A percentile compares a stretch with the other conserved stretches of the same genome.
These are phyloP conservation scores for Chanos chanos DNA, from an alignment of 2,797 vertebrate species.

Conservation along the genomic window DNA sequence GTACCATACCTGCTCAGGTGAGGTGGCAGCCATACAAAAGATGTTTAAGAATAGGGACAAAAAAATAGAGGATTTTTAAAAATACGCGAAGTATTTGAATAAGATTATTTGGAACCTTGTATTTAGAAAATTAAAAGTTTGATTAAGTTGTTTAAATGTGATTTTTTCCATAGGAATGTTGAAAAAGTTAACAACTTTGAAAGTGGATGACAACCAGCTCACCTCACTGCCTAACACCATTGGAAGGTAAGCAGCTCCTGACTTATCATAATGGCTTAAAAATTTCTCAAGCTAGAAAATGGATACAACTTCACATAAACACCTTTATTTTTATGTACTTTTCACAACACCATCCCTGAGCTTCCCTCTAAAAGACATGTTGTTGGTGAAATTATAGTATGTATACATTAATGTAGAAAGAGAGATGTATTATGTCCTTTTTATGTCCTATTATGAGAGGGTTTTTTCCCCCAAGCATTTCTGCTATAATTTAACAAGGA, in stretches of 20 bases:
- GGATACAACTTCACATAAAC: slow-evolving; percentile 16
- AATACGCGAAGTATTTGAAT: no score
- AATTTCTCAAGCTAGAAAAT: slow-evolving; percentile 15
- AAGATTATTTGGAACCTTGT: neutral
- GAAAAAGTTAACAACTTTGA: slow-evolving; percentile 95
- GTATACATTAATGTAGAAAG: no score
- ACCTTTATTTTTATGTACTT: neutral
- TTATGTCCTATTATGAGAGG: neutral
- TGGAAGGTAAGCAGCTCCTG: slow-evolving; percentile 83
- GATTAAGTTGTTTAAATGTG: neutral
- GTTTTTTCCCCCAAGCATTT: no score
- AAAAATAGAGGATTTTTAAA: no score
- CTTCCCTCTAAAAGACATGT: slow-evolving; percentile 17
- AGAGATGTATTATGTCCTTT: neutral
- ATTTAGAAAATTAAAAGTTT: neutral
- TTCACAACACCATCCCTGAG: slow-evolving; percentile 30
- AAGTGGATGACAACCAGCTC: slow-evolving; percentile 99
- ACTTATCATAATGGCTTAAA: slow-evolving; percentile 11
- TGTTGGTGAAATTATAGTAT: no score
- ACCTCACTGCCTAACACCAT: slow-evolving; percentile 92
- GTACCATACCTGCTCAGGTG: no score
- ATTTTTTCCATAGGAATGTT: slow-evolving; percentile 77
- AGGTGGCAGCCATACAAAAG: no score
- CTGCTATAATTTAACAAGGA: no score
- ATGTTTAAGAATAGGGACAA: no score